Conservation (phyloP, 30 jellyfish, hydroid and myxozoan genomes). For the Chrysaora quinquecirrha region DNA sequence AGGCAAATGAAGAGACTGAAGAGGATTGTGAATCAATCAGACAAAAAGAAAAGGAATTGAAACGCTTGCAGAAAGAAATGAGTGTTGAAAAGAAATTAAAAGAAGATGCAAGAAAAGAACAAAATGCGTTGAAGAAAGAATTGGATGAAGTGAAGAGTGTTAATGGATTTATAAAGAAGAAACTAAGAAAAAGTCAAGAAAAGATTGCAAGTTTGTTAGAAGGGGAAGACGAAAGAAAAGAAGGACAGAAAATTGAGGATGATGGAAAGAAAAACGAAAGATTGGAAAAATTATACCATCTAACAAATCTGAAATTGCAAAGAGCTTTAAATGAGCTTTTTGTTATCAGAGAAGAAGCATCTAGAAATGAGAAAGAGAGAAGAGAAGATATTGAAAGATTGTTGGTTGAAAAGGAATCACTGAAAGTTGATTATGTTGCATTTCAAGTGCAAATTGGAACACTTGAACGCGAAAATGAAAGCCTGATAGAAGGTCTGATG, state of each 20-base stretch:
- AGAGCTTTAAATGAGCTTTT: background rate
- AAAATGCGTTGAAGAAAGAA: background rate
- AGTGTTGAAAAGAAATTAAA: background rate
- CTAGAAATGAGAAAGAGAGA: background rate
- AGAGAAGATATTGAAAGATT: background rate
- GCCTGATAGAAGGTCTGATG: background rate
- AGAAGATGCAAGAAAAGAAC: background rate
- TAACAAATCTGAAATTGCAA: background rate
- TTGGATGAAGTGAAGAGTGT: background rate
- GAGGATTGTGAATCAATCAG: too few relatives aligned
- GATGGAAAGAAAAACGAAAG: background rate
- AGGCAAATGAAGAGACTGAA: background rate
- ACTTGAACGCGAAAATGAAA: background rate
- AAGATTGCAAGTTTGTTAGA: background rate
- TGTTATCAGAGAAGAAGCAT: background rate
- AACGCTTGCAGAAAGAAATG: background rate
- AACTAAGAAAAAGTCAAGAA: background rate
- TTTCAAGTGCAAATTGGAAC: background rate
- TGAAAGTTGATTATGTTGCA: background rate
- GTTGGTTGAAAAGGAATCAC: background rate
- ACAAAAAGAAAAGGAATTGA: background rate
- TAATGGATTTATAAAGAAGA: background rate
- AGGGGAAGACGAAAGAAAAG: background rate
- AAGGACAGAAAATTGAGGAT: background rate
- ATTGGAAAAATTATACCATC: background rate